These are phyloP conservation scores for Apoderus coryli DNA, from an alignment of 2,888 invertebrate genomes.

Conservation along the genomic window DNA sequence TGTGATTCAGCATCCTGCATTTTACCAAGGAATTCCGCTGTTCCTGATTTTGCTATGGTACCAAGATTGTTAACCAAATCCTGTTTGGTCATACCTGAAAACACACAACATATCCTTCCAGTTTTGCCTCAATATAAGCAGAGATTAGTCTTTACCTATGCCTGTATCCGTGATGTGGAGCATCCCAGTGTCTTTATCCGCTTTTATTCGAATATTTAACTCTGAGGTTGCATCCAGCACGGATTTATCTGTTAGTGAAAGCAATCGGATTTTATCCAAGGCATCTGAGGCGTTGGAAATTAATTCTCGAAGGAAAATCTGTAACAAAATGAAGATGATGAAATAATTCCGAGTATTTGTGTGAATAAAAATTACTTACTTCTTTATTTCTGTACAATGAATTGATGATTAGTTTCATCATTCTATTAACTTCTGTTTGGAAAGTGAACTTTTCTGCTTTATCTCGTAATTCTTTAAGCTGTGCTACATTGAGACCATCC, in stretches of 20 bases:
- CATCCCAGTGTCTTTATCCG: constrained; percentile 82
- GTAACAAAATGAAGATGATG: constrained; percentile 21
- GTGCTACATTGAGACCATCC: constrained; percentile 88
- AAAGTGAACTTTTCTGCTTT: constrained; percentile 80
- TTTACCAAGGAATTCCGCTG: constrained; percentile 39
- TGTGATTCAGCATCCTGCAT: constrained; percentile 56
- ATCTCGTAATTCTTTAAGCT: constrained; percentile 81
- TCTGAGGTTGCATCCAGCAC: constrained; percentile 70
- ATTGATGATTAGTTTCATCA: constrained; percentile 99
- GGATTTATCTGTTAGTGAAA: constrained; percentile 76
- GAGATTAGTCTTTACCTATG: too few relatives aligned
- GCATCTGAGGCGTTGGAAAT: constrained; percentile 99
- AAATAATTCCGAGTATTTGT: background rate
- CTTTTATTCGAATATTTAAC: constrained; percentile 77
- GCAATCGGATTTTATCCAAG: constrained; percentile 89
- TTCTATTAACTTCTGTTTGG: constrained; percentile 97
- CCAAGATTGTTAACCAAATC: constrained; percentile 94
- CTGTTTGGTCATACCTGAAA: constrained; percentile 90
- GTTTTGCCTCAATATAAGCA: too few relatives aligned
- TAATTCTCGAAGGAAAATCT: constrained; percentile 92
- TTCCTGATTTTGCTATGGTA: constrained; percentile 19
- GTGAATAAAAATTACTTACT: constrained; percentile 32
- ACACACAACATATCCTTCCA: too few relatives aligned
- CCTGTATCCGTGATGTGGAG: constrained; percentile 94
- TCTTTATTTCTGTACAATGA: constrained; percentile 98